Percentiles rank a stretch among this genome's conserved stretches.
Evolutionary conservation across 2,888 invertebrate genomes (phyloP).

Genomic region (Lacanobia wlatinum): DNA sequence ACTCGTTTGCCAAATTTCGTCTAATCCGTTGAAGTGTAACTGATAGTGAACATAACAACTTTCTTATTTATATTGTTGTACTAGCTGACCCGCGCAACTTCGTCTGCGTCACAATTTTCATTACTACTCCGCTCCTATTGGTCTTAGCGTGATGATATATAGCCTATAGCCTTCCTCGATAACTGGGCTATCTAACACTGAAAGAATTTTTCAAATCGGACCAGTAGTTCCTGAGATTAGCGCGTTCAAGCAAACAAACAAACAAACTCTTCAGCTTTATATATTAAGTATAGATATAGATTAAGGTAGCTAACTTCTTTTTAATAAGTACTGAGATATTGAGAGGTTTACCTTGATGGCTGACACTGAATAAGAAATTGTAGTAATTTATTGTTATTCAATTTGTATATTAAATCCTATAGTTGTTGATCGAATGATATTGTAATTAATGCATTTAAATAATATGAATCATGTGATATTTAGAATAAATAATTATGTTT

Average conservation of each 20-base stretch:
- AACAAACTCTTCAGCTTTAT: too few species aligned
- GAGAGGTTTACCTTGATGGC: background rate
- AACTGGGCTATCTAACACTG: too few species aligned
- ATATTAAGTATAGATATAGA: too few species aligned
- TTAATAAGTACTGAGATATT: background rate
- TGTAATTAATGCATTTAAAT: background rate
- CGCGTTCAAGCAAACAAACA: too few species aligned
- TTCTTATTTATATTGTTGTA: background rate
- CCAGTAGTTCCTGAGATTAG: too few species aligned
- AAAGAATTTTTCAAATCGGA: too few species aligned
- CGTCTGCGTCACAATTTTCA: too few species aligned
- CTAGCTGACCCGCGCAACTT: too few species aligned
- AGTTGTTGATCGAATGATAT: background rate
- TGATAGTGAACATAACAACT: background rate
- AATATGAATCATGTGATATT: constrained; percentile 4
- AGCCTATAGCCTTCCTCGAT: too few species aligned
- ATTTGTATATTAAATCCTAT: background rate
- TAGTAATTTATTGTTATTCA: background rate
- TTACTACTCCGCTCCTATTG: too few species aligned
- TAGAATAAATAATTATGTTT: constrained; percentile 10
- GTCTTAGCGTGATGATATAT: too few species aligned
- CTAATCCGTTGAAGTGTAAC: background rate
- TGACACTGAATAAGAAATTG: background rate
- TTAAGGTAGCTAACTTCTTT: constrained; percentile 3
- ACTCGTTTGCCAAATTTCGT: background rate